Evolutionary conservation across 2,113 vertebrate species (phyloP).

Genomic region (Neopipo cinnamomea): DNA sequence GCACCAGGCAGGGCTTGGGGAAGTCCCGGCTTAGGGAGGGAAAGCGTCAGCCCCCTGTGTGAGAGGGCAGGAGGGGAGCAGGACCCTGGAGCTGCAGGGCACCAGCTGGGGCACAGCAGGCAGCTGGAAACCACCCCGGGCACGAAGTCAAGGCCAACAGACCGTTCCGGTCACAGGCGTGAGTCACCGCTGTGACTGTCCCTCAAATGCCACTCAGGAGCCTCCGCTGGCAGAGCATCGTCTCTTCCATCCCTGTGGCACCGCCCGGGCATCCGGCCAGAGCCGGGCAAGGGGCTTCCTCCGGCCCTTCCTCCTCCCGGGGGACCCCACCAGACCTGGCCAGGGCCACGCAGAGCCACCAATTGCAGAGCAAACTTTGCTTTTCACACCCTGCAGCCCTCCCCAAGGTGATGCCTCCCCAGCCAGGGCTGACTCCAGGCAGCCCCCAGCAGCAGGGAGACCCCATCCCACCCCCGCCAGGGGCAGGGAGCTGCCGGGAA

Average conservation of each 20-base stretch:
- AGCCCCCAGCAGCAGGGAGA: background rate
- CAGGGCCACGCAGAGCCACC: background rate
- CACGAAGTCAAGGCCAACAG: background rate
- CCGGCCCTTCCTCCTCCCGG: rapidly evolving
- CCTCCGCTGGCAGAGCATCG: background rate
- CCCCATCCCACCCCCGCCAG: rapidly evolving
- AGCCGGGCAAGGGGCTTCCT: background rate
- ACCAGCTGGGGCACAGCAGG: background rate
- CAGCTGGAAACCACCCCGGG: background rate
- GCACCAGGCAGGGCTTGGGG: background rate
- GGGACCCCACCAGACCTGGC: background rate
- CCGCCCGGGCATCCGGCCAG: background rate
- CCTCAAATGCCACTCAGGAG: background rate
- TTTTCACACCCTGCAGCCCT: background rate
- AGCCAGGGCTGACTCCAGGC: background rate
- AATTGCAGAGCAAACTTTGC: background rate
- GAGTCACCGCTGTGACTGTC: background rate
- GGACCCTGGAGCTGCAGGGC: background rate
- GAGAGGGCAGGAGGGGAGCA: background rate
- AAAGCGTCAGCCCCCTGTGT: background rate
- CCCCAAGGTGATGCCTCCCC: background rate
- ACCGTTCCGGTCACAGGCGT: background rate
- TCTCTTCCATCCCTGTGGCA: background rate
- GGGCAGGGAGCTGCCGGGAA: background rate
- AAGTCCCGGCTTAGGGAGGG: background rate